Evolutionary conservation across 2,113 vertebrate species (phyloP).

Genomic region (Strigops habroptila): DNA sequence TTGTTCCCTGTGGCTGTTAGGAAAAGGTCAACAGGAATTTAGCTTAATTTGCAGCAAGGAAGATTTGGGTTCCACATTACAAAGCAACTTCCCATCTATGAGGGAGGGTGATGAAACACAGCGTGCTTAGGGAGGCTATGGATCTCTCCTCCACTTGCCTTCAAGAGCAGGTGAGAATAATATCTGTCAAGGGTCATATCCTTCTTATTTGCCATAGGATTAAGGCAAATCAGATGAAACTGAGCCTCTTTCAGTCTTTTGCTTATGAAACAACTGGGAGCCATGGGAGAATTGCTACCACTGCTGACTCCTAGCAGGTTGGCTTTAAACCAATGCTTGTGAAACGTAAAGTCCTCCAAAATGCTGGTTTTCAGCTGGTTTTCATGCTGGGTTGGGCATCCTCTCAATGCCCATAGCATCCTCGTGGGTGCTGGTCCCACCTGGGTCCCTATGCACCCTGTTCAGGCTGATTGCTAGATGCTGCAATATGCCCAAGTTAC

Average conservation of each 20-base stretch:
- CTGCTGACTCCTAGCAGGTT: background rate
- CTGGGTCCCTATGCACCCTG: rapidly evolving
- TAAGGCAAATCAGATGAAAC: background rate
- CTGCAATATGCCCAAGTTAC: background rate
- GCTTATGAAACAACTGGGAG: background rate
- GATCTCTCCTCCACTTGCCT: rapidly evolving
- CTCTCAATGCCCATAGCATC: background rate
- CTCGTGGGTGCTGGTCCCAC: rapidly evolving
- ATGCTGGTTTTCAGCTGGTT: background rate
- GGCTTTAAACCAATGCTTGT: background rate
- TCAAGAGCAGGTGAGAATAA: background rate
- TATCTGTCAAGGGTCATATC: background rate
- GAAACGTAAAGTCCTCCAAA: background rate
- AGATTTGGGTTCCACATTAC: background rate
- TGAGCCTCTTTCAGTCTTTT: background rate
- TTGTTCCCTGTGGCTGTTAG: background rate
- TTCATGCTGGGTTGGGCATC: background rate
- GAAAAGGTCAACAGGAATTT: conserved; percentile 25
- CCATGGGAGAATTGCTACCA: rapidly evolving
- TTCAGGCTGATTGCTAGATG: background rate
- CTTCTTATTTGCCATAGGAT: background rate
- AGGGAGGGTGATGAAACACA: background rate
- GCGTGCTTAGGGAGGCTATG: background rate
- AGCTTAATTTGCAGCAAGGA: conserved; percentile 16
- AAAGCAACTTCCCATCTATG: background rate